Percentiles rank a stretch among this genome's conserved stretches.
These are phyloP conservation scores for Pogona vitticeps DNA, from an alignment of 2,113 vertebrate genomes.

Conservation along the genomic window DNA sequence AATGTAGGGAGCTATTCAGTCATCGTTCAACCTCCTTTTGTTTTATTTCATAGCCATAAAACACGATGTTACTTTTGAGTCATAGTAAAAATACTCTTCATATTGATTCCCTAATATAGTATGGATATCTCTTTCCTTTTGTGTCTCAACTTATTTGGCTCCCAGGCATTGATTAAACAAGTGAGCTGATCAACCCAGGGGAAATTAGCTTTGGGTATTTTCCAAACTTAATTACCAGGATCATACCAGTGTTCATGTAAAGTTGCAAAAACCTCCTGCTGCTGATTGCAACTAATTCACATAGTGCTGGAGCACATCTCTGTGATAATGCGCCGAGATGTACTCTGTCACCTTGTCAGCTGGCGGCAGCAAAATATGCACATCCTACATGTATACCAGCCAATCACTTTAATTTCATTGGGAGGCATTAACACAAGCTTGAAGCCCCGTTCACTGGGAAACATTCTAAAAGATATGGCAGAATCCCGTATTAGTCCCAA, in stretches of 20 bases:
- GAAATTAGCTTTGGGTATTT: background rate
- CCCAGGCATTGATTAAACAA: background rate
- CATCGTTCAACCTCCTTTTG: background rate
- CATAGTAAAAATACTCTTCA: background rate
- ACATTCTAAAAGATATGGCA: no score
- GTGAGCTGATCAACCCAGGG: no score
- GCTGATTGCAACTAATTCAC: no score
- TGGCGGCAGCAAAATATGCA: no score
- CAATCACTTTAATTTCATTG: background rate
- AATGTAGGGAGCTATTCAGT: background rate
- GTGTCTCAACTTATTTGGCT: background rate
- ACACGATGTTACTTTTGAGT: background rate
- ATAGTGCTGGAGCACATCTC: no score
- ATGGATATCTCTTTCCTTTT: background rate
- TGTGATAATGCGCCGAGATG: no score
- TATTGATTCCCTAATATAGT: background rate
- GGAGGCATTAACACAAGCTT: background rate
- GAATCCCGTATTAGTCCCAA: no score
- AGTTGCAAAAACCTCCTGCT: no score
- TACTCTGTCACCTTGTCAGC: no score
- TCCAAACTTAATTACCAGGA: background rate
- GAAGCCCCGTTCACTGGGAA: background rate
- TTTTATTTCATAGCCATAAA: background rate
- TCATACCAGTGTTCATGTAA: no score
- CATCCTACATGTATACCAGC: no score